Base-by-base conservation (phyloP, 2,113 vertebrate genomes). In the Mixornis gularis region DNA sequence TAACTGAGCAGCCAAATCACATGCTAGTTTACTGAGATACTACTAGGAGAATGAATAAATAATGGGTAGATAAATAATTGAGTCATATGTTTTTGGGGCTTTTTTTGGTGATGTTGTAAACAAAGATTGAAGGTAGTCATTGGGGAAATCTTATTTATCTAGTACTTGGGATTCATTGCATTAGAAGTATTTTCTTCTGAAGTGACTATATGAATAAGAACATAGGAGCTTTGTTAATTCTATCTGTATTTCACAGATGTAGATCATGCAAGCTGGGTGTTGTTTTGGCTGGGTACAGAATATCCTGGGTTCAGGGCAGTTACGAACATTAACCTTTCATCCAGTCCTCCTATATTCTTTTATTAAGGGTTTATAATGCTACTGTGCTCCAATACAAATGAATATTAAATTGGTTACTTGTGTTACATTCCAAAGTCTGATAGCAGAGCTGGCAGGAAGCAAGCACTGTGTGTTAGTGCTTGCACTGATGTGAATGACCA, bases 51-150 rank as follows among this genome's bases (percentile, higher is more conserved):
- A 95, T 96, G 48, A 97, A 96, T 96, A 94, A 95, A 93, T 95
- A 94, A 96, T 96, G 20, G 59, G 3, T 62, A 91, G 65, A 94
- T 96, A 96, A 96, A 96, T 94, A 97, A 96, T 90, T 89, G 72
- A 96, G 69, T 77, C 70, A 72, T 29, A 32, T 53, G n/a, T 38
- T 72, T 55, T 72, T 15, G 16, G 46, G 14, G 3, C 0, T 6
- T 38, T 32, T 79, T 79, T 68, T n/a, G 3, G 26, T n/a, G 7
- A 89, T 77, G 46, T 72, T 94, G 70, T 92, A 94, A 96, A 93
- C 76, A 88, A 96, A 89, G 76, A 94, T 38, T 84, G 76, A 85
- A 93, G 92, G 63, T 82, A 87, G 65, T 79, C 72, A 68, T 64
- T 85, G 68, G 87, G 70, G 66, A 93, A 86, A 86, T 65, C 70